Evolutionary conservation across 1,140 invertebrate species (phyloP).

Genomic region (Pollicipes pollicipes): DNA sequence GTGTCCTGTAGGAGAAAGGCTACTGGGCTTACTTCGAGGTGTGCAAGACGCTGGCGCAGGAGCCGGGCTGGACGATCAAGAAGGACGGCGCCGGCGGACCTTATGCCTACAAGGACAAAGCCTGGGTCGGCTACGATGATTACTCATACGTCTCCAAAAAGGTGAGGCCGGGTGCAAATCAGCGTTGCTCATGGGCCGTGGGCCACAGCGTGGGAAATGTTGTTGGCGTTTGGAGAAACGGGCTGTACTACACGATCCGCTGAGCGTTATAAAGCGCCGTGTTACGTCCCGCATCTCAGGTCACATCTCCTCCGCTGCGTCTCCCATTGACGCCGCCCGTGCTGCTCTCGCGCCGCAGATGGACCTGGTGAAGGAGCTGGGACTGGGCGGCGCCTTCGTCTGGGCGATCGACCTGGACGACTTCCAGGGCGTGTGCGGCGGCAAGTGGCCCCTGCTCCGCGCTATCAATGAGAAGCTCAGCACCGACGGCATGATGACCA

Average conservation of each 20-base stretch:
- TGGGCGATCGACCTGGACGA: slow-evolving; percentile 40
- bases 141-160: slow-evolving; percentile 43
- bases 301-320: too few species aligned
- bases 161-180: slow-evolving; percentile 29
- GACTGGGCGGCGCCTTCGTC: slow-evolving; percentile 38
- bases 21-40: slow-evolving; percentile 39
- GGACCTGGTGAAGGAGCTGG: slow-evolving; percentile 22
- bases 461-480: slow-evolving; percentile 16
- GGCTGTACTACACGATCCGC: slow-evolving; percentile 30
- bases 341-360: too few species aligned
- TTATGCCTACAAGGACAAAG: slow-evolving; percentile 50
- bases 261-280: too few species aligned
- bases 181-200: background rate
- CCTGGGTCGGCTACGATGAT: slow-evolving; percentile 72
- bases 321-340: too few species aligned
- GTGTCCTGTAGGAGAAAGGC: slow-evolving; percentile 33
- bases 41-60: slow-evolving; percentile 44
- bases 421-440: slow-evolving; percentile 24
- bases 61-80: slow-evolving; percentile 35
- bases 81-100: slow-evolving; percentile 48
- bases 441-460: slow-evolving; percentile 22
- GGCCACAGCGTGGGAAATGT: slow-evolving; percentile 18
- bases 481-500: background rate
- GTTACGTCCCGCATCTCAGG: too few species aligned
- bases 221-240: slow-evolving; percentile 41